phyloP scores from a whole-genome alignment of 2,113 vertebrate genomes.

The Elephantulus edwardii region DNA sequence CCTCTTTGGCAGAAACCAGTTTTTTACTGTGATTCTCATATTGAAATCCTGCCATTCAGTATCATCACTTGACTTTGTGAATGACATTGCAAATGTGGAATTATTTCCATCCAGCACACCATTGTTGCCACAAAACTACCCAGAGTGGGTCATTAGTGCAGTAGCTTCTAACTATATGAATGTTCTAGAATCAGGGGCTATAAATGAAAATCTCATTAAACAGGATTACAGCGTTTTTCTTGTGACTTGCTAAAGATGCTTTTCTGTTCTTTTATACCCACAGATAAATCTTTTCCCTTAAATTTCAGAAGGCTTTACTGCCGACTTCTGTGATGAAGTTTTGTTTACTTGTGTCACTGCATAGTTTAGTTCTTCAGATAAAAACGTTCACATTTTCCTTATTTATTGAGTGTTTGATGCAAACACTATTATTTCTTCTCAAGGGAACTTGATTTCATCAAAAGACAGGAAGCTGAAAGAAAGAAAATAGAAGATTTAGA shows the following conservation, averaged over 20 bases:
- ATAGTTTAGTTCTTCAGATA: not conserved
- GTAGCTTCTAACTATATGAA: not conserved
- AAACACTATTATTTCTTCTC: constrained; percentile 68
- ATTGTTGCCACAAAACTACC: not conserved
- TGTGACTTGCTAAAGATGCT: not conserved
- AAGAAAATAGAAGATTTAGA: constrained; percentile 96
- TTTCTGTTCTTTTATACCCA: constrained; percentile 12
- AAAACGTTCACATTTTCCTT: constrained; percentile 25
- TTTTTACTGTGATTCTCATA: not conserved
- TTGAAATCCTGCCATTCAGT: not conserved
- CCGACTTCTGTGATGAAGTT: not conserved
- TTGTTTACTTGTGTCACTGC: not conserved
- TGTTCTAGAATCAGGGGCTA: not conserved
- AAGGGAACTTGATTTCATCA: constrained; percentile 97
- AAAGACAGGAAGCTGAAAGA: constrained; percentile 94
- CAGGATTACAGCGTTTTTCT: constrained; percentile 1
- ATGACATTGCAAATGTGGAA: not conserved
- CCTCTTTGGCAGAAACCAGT: not conserved
- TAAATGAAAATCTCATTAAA: not conserved
- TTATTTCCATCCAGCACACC: not conserved
- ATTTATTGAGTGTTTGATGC: constrained; percentile 59
- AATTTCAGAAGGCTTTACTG: not conserved
- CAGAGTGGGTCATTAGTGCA: not conserved
- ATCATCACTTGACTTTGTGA: no score
- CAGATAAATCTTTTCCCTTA: not conserved